These are phyloP conservation scores for Macquaria australasica DNA, from an alignment of 2,113 vertebrate genomes.

Conservation along the genomic window DNA sequence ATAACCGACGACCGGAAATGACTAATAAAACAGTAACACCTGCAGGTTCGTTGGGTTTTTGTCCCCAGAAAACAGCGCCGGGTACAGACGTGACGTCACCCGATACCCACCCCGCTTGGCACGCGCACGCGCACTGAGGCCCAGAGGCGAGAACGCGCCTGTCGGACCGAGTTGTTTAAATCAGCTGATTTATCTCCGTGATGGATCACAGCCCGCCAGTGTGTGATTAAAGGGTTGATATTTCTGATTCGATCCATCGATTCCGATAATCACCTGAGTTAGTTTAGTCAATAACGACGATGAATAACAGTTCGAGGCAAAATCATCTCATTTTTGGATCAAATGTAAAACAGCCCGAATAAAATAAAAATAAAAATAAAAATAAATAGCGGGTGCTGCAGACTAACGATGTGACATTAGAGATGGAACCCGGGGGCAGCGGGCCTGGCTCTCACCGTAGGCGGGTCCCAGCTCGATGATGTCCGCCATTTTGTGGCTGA, in stretches of 20 bases:
- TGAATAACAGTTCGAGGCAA: not conserved
- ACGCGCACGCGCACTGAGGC: constrained; percentile 42
- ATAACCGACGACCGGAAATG: too few relatives aligned
- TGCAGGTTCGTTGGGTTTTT: not conserved
- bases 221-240: too few relatives aligned
- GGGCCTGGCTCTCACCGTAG: constrained; percentile 82
- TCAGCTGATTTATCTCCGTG: too few relatives aligned
- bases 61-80: not conserved
- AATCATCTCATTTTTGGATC: too few relatives aligned
- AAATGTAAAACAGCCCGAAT: not conserved
- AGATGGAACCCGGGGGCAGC: too few relatives aligned
- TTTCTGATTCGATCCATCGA: not conserved
- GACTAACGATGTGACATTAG: too few relatives aligned
- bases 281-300: too few relatives aligned
- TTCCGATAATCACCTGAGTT: accelerated
- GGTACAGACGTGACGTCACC: constrained; percentile 82
- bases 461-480: constrained; percentile 84
- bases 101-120: constrained; percentile 62
- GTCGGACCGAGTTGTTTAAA: not conserved
- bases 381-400: not conserved
- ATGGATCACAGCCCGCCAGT: too few relatives aligned
- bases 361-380: not conserved
- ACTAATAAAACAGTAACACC: too few relatives aligned
- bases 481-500: constrained; percentile 86
- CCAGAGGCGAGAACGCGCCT: not conserved